Conservation (phyloP, 1,140 invertebrate species). For the Drosophila asahinai region DNA sequence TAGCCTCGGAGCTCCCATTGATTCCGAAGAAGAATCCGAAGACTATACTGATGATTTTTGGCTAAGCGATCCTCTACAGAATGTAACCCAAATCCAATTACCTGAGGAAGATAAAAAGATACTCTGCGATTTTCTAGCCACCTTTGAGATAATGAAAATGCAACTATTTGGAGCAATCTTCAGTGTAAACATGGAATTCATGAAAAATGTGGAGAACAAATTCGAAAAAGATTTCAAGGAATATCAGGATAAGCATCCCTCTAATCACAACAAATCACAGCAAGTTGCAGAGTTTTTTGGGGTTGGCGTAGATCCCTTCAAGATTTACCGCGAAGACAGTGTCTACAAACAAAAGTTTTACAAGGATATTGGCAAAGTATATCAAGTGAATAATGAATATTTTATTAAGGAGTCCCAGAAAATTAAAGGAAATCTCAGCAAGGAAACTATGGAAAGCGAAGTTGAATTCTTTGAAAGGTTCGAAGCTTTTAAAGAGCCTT, state of each 20-base stretch:
- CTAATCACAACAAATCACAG: neutral
- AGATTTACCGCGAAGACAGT: neutral
- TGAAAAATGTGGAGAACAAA: neutral
- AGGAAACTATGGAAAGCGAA: neutral
- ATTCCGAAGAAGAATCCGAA: neutral
- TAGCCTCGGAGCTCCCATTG: neutral
- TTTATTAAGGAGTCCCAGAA: neutral
- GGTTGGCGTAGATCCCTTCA: neutral
- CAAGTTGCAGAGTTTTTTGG: neutral
- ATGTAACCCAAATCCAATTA: neutral
- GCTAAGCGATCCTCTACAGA: rapidly evolving
- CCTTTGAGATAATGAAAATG: neutral
- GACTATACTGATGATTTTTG: no score
- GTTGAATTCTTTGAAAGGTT: neutral
- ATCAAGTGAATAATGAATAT: neutral
- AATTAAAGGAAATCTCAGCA: neutral
- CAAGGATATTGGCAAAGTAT: neutral
- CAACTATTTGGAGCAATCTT: neutral
- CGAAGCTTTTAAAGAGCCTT: neutral
- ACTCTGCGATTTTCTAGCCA: neutral
- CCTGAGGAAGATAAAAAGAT: neutral
- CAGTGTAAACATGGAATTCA: neutral
- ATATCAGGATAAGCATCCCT: neutral
- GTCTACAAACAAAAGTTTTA: neutral
- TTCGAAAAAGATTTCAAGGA: neutral